Base-by-base conservation (phyloP, 2,113 vertebrate genomes). In the Platysteira castanea region DNA sequence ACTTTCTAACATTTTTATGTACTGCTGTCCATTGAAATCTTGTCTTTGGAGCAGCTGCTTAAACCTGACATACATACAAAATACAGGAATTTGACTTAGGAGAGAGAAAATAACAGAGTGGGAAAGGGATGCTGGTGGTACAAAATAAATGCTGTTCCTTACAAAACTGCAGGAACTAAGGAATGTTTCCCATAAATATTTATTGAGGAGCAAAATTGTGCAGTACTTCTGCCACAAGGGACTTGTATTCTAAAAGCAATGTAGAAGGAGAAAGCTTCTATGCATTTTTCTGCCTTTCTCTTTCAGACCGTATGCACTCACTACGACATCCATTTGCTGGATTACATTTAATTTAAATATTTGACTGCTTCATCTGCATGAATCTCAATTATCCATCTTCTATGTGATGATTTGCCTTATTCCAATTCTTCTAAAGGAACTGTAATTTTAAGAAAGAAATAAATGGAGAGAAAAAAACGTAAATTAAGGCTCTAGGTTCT, bases 111-210 rank as follows among this genome's bases (percentile, higher is more conserved):
- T 33, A 91, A 53, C 13, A 69, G 49, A 65, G 37, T 50, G 63
- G 39, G 28, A 65, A 93, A 61, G 28, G 31, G 39, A 70, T 69
- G 71, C 33, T 50, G 70, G 27, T 59, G 59, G 31, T 88, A 94
- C 63, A 77, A 83, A 91, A 85, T 28, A 93, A 60, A 63, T 70
- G 35, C 39, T 57, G 24, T 20, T 96, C 52, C 76, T 88, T 59
- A 86, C 54, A 83, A 83, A 90, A 76, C 52, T 80, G 22, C 19
- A 30, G 75, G 59, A 94, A 60, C 68, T 54, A 77, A 88, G 76
- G 57, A 88, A 80, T 59, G 15, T 39, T 95, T 91, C n/a, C 47
- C 52, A 70, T 94, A 88, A 95, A 97, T 94, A 95, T 96, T 93
- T 96, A 95, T 77, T 41, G 42, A 88, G 30, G 35, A 90, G 42